Conservation (phyloP, 2,113 vertebrate species). For the Entelurus aequoreus region DNA sequence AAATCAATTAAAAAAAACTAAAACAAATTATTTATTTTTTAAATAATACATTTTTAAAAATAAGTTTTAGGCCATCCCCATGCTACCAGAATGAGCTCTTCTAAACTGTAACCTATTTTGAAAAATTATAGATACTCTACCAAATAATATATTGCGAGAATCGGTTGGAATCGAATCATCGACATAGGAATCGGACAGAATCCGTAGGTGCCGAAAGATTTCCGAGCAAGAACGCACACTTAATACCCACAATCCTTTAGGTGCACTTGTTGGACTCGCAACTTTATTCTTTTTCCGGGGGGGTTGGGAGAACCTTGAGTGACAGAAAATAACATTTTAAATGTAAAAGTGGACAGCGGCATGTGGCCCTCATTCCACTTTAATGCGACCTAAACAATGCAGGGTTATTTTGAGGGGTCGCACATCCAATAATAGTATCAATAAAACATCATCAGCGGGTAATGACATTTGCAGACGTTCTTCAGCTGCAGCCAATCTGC, state of each 20-base stretch:
- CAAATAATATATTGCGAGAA: background rate
- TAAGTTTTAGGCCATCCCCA: too few species aligned
- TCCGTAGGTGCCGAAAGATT: too few species aligned
- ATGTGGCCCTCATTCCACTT: conserved; percentile 47
- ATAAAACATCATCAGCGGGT: conserved; percentile 62
- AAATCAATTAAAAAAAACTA: too few species aligned
- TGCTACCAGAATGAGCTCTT: too few species aligned
- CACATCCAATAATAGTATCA: conserved; percentile 49
- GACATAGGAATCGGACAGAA: too few species aligned
- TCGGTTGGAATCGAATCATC: background rate
- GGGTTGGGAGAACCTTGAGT: too few species aligned
- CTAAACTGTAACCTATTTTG: too few species aligned
- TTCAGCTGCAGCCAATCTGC: conserved; percentile 33
- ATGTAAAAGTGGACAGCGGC: background rate
- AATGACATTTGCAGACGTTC: conserved; percentile 50
- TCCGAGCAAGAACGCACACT: too few species aligned
- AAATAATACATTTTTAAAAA: too few species aligned
- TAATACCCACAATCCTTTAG: too few species aligned
- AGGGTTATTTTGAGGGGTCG: conserved; percentile 47
- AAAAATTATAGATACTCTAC: background rate
- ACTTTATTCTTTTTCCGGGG: background rate
- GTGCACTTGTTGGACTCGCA: background rate
- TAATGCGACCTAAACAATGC: conserved; percentile 58
- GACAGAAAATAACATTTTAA: background rate
- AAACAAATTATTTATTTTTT: too few species aligned